Conservation (phyloP, 2,113 vertebrate genomes). For the Cyphomyrus plagiostoma region DNA sequence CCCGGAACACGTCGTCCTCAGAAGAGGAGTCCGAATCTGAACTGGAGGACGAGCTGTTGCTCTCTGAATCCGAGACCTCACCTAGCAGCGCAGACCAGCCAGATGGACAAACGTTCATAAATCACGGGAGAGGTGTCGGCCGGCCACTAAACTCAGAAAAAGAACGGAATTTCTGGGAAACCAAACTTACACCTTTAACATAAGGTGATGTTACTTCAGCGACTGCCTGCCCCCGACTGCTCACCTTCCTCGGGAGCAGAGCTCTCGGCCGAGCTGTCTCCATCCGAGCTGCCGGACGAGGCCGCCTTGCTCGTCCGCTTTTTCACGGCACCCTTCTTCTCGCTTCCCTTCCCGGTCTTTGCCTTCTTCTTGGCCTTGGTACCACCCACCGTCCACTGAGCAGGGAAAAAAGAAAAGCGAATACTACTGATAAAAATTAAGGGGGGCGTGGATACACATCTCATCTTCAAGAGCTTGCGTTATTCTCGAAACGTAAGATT, state of each 20-base stretch:
- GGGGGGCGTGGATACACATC: neutral
- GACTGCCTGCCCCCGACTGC: conserved; percentile 18
- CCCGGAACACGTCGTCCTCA: conserved; percentile 92
- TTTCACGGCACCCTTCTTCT: conserved; percentile 85
- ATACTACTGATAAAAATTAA: neutral
- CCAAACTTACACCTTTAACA: neutral
- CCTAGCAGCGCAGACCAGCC: conserved; percentile 54
- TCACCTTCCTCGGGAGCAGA: conserved; percentile 95
- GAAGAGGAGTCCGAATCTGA: conserved; percentile 93
- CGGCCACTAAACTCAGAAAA: neutral
- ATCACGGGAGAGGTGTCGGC: neutral
- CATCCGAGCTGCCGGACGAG: conserved; percentile 93
- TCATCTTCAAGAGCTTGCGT: neutral
- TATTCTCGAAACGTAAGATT: neutral
- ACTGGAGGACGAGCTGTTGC: conserved; percentile 93
- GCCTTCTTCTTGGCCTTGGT: conserved; percentile 96
- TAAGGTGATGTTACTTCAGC: neutral
- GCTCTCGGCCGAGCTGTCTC: conserved; percentile 90
- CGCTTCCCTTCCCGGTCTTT: conserved; percentile 77
- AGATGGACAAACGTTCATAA: neutral
- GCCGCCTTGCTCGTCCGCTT: conserved; percentile 81
- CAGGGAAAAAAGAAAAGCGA: conserved; percentile 26
- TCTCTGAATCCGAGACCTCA: conserved; percentile 94
- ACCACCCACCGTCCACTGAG: conserved; percentile 93
- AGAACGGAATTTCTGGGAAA: neutral